These are phyloP conservation scores for Drosophila kikkawai DNA, from an alignment of 1,140 invertebrate genomes.

Conservation along the genomic window DNA sequence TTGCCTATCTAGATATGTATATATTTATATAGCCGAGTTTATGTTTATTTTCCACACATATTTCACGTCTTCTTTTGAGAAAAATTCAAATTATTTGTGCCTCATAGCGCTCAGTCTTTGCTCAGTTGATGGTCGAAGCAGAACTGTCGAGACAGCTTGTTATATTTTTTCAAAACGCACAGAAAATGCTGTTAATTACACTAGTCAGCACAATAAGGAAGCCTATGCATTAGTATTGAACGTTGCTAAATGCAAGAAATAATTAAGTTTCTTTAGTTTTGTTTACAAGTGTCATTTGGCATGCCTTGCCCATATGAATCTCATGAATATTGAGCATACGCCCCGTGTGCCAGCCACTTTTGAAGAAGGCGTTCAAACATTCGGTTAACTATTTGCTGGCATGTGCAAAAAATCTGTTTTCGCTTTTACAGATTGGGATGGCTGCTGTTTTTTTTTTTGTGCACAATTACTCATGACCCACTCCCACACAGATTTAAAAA, in stretches of 20 bases:
- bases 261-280: slow-evolving; percentile 10
- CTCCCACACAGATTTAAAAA: slow-evolving; percentile 17
- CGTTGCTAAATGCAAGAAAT: not conserved
- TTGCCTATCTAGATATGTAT: slow-evolving; percentile 61
- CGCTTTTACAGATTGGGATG: slow-evolving; percentile 15
- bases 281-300: slow-evolving; percentile 38
- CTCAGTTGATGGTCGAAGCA: slow-evolving; percentile 62
- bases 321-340: slow-evolving; percentile 77
- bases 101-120: slow-evolving; percentile 57
- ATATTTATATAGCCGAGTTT: not conserved
- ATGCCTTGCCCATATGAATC: slow-evolving; percentile 60
- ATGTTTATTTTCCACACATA: slow-evolving; percentile 21
- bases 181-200: slow-evolving; percentile 69
- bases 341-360: slow-evolving; percentile 43
- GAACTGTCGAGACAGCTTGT: slow-evolving; percentile 61
- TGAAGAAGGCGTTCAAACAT: slow-evolving; percentile 38
- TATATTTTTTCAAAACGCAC: slow-evolving; percentile 50
- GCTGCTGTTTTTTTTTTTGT: slow-evolving; percentile 25
- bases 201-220: slow-evolving; percentile 40
- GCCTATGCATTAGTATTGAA: not conserved
- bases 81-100: slow-evolving; percentile 59
- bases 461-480: slow-evolving; percentile 29
- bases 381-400: slow-evolving; percentile 47
- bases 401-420: slow-evolving; percentile 50
- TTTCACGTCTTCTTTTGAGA: slow-evolving; percentile 21